Evolutionary conservation across 2,113 vertebrate species (phyloP).

Genomic region (Chinchilla lanigera): DNA sequence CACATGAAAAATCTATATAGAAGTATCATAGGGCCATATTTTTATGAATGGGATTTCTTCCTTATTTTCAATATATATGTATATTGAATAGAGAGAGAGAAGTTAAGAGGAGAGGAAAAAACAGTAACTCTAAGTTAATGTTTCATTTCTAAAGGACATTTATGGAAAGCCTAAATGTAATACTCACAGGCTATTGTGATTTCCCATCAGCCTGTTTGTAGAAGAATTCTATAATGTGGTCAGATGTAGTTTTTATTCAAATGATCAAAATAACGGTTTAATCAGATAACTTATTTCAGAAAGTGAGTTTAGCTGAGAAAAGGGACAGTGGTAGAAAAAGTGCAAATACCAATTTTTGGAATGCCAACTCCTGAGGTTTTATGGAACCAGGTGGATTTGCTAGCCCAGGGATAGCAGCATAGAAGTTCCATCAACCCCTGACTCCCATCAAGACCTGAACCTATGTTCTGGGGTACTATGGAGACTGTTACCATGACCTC

Average conservation of each 20-base stretch:
- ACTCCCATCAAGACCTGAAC: slow-evolving; percentile 78
- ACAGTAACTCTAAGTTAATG: slow-evolving; percentile 12
- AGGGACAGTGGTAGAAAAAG: neutral
- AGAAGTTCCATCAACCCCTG: neutral
- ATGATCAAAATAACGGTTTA: slow-evolving; percentile 56
- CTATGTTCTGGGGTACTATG: slow-evolving; percentile 69
- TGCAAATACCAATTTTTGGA: slow-evolving; percentile 4
- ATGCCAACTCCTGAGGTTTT: slow-evolving; percentile 57
- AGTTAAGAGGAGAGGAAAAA: slow-evolving; percentile 48
- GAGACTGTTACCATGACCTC: slow-evolving; percentile 79
- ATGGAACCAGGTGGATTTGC: slow-evolving; percentile 39
- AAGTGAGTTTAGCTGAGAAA: slow-evolving; percentile 57
- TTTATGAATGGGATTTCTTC: slow-evolving; percentile 57
- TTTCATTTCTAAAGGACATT: slow-evolving; percentile 57
- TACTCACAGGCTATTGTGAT: neutral
- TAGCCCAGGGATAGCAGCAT: neutral
- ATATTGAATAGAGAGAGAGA: neutral
- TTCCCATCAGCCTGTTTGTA: slow-evolving; percentile 58
- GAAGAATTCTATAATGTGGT: slow-evolving; percentile 47
- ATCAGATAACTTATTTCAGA: slow-evolving; percentile 80
- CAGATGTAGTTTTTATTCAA: slow-evolving; percentile 61
- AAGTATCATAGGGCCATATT: slow-evolving; percentile 57
- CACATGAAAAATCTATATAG: slow-evolving; percentile 61
- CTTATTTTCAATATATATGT: slow-evolving; percentile 38
- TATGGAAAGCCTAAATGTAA: slow-evolving; percentile 59